Evolutionary conservation across 1,140 invertebrate genomes (phyloP).

Genomic region (Forficula auricularia): DNA sequence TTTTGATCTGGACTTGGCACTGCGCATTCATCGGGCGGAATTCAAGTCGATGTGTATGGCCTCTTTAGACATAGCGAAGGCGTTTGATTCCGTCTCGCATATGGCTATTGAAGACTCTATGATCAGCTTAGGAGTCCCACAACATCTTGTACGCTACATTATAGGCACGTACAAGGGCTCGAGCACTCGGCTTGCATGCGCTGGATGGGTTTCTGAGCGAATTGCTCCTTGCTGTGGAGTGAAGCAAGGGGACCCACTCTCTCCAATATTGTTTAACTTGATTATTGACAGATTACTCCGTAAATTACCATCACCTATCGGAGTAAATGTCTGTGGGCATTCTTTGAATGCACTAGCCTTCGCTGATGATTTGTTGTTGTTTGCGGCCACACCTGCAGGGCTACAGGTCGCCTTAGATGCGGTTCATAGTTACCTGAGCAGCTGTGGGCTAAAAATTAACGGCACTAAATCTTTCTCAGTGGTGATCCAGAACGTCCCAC

Average conservation of each 20-base stretch:
- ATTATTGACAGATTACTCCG: slow-evolving; percentile 16
- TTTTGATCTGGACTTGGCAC: slow-evolving; percentile 8
- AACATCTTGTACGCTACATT: no score
- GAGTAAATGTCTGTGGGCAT: no score
- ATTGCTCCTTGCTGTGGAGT: slow-evolving; percentile 15
- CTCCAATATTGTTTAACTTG: slow-evolving; percentile 20
- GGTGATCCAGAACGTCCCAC: not conserved
- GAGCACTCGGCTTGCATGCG: not conserved
- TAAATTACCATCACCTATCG: not conserved
- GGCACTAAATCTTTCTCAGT: no score
- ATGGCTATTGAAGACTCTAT: slow-evolving; percentile 12
- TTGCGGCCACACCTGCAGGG: no score
- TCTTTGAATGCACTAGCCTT: no score
- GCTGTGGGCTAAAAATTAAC: no score
- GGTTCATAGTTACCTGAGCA: no score
- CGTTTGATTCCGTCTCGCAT: slow-evolving; percentile 18
- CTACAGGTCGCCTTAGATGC: no score
- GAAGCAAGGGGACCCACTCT: slow-evolving; percentile 21
- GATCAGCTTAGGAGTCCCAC: no score
- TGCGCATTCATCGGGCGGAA: slow-evolving; percentile 1
- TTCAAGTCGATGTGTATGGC: slow-evolving; percentile 10
- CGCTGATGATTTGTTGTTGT: no score
- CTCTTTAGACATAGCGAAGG: slow-evolving; percentile 13
- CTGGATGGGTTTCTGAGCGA: not conserved
- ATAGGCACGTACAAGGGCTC: no score